Conservation (phyloP, 2,113 vertebrate genomes). For the Onychorhynchus coronatus region DNA sequence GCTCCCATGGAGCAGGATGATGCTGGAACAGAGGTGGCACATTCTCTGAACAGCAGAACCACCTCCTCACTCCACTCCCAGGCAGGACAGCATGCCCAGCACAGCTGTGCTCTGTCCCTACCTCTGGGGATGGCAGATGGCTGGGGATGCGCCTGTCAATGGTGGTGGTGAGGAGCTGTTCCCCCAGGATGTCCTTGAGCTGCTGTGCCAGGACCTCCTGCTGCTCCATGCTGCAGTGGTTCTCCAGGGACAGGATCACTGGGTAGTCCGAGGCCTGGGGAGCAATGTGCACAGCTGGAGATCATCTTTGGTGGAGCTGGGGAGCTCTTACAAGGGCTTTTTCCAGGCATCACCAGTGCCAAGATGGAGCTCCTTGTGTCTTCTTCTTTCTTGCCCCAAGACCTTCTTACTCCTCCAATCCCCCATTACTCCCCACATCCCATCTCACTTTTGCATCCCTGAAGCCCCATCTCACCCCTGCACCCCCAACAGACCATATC, state of each 20-base stretch:
- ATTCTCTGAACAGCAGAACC: background rate
- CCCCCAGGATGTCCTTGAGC: constrained; percentile 82
- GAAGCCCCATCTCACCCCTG: background rate
- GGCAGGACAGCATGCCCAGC: background rate
- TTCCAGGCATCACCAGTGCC: rapidly evolving
- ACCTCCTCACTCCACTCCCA: background rate
- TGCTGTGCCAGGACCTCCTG: constrained; percentile 82
- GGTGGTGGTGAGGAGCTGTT: constrained; percentile 76
- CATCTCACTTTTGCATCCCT: background rate
- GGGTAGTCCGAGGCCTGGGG: constrained; percentile 85
- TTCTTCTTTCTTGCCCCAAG: background rate
- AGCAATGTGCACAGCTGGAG: background rate
- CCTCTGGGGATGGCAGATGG: constrained; percentile 88
- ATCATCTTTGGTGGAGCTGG: background rate
- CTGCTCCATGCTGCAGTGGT: constrained; percentile 90
- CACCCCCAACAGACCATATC: background rate
- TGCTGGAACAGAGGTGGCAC: background rate
- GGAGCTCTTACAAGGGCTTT: background rate
- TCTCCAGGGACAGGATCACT: constrained; percentile 90
- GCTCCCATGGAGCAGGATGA: background rate
- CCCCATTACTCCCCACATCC: background rate
- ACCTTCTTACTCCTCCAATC: background rate
- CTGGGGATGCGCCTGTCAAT: constrained; percentile 69
- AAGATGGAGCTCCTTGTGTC: background rate
- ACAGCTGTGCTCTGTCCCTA: background rate